Percentiles rank a stretch among this genome's conserved stretches.
Conservation (phyloP, 2,113 vertebrate species). For the Proterorhinus semilunaris region DNA sequence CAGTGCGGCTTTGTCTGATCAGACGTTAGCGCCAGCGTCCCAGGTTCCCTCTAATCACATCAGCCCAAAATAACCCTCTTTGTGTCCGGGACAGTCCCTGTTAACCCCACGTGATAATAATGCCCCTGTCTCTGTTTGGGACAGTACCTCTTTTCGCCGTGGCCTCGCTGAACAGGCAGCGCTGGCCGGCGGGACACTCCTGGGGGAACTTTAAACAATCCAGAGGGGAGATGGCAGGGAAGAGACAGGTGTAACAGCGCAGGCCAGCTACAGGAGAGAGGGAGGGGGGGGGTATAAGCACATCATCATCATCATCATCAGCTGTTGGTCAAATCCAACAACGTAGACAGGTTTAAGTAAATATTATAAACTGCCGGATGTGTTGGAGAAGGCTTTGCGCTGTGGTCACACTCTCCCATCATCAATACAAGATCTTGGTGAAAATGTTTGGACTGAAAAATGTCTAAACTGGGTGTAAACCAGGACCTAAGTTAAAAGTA, state of each 20-base stretch:
- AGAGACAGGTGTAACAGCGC: slow-evolving; percentile 77
- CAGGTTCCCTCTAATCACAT: slow-evolving; percentile 26
- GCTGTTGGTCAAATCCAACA: no score
- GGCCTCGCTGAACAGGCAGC: slow-evolving; percentile 71
- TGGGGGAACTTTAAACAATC: slow-evolving; percentile 75
- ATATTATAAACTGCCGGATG: background rate
- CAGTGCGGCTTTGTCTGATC: slow-evolving; percentile 26
- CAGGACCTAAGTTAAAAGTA: no score
- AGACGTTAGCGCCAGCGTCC: slow-evolving; percentile 5
- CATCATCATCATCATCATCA: no score
- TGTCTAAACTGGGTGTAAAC: no score
- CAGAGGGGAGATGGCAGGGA: slow-evolving; percentile 74
- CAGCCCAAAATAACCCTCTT: slow-evolving; percentile 4
- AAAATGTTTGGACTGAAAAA: no score
- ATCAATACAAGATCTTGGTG: no score
- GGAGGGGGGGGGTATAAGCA: background rate
- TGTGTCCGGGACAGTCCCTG: slow-evolving; percentile 9
- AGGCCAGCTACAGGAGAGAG: slow-evolving; percentile 55
- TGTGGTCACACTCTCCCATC: no score
- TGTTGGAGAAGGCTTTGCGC: no score
- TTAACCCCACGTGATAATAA: background rate
- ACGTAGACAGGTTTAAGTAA: background rate
- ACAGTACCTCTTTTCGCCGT: slow-evolving; percentile 66
- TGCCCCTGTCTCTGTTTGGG: background rate
- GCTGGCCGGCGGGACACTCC: slow-evolving; percentile 69